These are phyloP conservation scores for Leptopilina boulardi DNA, from an alignment of 1,140 invertebrate species.

Conservation along the genomic window DNA sequence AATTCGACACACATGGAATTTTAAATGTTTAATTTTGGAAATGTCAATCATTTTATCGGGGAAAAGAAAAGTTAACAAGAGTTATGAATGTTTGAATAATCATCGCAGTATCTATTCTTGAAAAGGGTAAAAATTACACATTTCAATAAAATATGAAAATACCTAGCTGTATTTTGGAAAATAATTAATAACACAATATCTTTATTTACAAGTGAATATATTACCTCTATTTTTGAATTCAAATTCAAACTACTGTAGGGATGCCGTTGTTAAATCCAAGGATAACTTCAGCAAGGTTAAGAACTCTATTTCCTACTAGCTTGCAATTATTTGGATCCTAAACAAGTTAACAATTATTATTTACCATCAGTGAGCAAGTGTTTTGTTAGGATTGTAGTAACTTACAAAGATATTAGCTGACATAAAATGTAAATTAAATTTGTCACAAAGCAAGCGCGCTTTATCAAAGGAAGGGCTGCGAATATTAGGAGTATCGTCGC, in stretches of 20 bases:
- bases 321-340: slow-evolving; percentile 54
- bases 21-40: too few species aligned
- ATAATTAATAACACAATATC: slow-evolving; percentile 21
- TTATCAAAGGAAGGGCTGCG: slow-evolving; percentile 57
- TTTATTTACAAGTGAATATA: background rate
- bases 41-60: too few species aligned
- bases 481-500: slow-evolving; percentile 55
- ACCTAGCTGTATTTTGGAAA: slow-evolving; percentile 24
- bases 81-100: too few species aligned
- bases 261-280: slow-evolving; percentile 63
- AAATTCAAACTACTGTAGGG: slow-evolving; percentile 48
- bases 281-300: slow-evolving; percentile 60
- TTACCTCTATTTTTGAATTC: background rate
- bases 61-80: too few species aligned
- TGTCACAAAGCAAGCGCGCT: slow-evolving; percentile 59
- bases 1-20: too few species aligned
- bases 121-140: too few species aligned
- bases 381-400: slow-evolving; percentile 37
- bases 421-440: slow-evolving; percentile 66
- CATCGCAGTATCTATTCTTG: too few species aligned
- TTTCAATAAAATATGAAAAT: too few species aligned
- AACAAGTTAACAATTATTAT: slow-evolving; percentile 31
- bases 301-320: slow-evolving; percentile 59
- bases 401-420: slow-evolving; percentile 64
- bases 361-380: background rate